Conservation (phyloP, 1,140 invertebrate species). For the Caerostris extrusa region DNA sequence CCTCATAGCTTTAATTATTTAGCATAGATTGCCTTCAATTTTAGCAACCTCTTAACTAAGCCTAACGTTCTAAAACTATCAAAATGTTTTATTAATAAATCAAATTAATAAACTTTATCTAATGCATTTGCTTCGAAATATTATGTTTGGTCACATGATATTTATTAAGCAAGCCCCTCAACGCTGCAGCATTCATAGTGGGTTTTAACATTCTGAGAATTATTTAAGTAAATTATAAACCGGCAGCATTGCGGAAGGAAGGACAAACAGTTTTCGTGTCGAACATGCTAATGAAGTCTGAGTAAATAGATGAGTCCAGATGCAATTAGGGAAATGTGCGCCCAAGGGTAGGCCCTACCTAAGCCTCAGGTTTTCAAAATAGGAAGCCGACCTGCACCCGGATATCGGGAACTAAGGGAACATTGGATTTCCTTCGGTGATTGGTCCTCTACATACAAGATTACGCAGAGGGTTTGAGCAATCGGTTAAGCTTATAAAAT, state of each 20-base stretch:
- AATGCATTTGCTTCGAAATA: background rate
- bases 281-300: conserved; percentile 36
- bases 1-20: background rate
- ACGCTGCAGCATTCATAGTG: background rate
- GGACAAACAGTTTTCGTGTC: conserved; percentile 27
- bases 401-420: background rate
- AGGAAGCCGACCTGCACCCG: background rate
- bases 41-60: background rate
- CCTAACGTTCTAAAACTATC: background rate
- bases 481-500: background rate
- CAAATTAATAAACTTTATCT: too few relatives aligned
- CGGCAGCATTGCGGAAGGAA: background rate
- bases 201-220: conserved; percentile 29
- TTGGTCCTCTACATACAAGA: background rate
- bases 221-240: conserved; percentile 30
- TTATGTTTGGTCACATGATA: background rate
- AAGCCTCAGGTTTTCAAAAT: background rate
- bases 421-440: background rate
- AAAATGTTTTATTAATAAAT: background rate
- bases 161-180: background rate
- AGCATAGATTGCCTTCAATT: background rate
- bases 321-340: background rate
- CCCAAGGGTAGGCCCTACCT: background rate
- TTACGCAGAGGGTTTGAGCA: background rate
- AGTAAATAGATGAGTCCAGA: conserved; percentile 27